Base-by-base conservation (phyloP, 64 coral and sea anemone genomes). In the Hydrozoanthus tunicans region DNA sequence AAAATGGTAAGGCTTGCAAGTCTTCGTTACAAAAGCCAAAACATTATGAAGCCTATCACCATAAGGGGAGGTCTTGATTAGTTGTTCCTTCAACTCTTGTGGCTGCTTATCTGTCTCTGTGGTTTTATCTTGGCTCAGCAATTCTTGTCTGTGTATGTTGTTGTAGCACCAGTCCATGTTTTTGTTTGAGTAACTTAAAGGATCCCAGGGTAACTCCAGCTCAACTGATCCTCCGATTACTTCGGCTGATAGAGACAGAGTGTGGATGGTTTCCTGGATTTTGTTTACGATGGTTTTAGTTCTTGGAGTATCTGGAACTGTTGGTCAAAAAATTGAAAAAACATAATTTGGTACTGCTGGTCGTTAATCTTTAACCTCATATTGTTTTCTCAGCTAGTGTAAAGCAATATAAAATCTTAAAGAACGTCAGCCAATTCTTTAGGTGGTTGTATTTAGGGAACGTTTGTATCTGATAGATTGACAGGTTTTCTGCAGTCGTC, bases 221-320 rank as follows among this genome's bases (percentile, higher is more conserved):
- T 88, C 84, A 60, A 88, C 70, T 5, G 55, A 88, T 58, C 84
- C 84, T 25, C 7, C 70, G 11, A 88, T 59, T 13, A 56, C 69
- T 75, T 88, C 84, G 73, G 25, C 51, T 58, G 20, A 5, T 43
- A 88, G 11, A 58, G 24, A 73, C 70, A 74, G 70, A 7, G 84
- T 51, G 10, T 57, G 10, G 69, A 88, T 12, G 11, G 84, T 27
- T 88, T 88, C 84, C 69, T 51, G 8, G 56, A 74, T 88, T 75
- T 70, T 88, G 24, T 75, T 88, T 15, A 75, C 57, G 5, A 3
- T 12, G 15, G 24, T 88, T 27, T 58, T 62, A 43, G 68, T 4
- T 88, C 70, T 73, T 17, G 84, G 84, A 43, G 55, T 60, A 59
- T 53, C 68, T 88, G 84, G 69, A 88, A 88, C 84, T 88, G 59